Percentiles rank a stretch among this genome's conserved stretches.
phyloP scores from a whole-genome alignment of 1,140 invertebrate species.

The Diorhabda sublineata region DNA sequence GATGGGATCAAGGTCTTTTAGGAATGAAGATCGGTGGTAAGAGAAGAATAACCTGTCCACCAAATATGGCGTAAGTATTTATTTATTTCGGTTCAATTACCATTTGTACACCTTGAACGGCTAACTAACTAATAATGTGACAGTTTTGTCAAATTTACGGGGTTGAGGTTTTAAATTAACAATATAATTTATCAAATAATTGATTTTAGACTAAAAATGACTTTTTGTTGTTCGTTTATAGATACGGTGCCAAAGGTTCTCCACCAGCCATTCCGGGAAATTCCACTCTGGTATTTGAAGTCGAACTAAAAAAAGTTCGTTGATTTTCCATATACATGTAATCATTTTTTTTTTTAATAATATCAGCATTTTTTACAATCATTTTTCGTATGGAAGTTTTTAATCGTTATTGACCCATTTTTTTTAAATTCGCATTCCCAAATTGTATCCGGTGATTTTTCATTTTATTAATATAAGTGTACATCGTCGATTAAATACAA shows the following conservation, averaged over 20 bases:
- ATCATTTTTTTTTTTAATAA: not conserved
- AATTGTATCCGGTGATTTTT: not conserved
- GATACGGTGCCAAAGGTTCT: conserved; percentile 75
- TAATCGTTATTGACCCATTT: no score
- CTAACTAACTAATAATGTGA: not conserved
- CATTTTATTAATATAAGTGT: not conserved
- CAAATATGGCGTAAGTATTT: conserved; percentile 72
- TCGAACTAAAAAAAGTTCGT: conserved; percentile 78
- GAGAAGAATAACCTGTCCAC: conserved; percentile 76
- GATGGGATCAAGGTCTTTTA: conserved; percentile 82
- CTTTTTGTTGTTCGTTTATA: conserved; percentile 49
- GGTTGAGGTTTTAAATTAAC: not conserved
- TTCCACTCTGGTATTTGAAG: conserved; percentile 78
- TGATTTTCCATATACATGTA: conserved; percentile 47
- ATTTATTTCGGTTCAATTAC: conserved; percentile 1
- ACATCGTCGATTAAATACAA: not conserved
- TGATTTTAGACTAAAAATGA: not conserved
- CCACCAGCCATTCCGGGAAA: conserved; percentile 82
- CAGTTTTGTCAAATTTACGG: no score
- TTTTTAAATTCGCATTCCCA: not conserved
- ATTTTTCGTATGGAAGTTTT: no score
- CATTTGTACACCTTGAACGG: not conserved
- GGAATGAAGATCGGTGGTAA: conserved; percentile 94
- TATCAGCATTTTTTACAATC: not conserved
- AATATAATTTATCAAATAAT: not conserved